Percentiles rank a stretch among this genome's conserved stretches.
Evolutionary conservation across 2,113 vertebrate genomes (phyloP).

Genomic region (Daphoenositta chrysoptera): DNA sequence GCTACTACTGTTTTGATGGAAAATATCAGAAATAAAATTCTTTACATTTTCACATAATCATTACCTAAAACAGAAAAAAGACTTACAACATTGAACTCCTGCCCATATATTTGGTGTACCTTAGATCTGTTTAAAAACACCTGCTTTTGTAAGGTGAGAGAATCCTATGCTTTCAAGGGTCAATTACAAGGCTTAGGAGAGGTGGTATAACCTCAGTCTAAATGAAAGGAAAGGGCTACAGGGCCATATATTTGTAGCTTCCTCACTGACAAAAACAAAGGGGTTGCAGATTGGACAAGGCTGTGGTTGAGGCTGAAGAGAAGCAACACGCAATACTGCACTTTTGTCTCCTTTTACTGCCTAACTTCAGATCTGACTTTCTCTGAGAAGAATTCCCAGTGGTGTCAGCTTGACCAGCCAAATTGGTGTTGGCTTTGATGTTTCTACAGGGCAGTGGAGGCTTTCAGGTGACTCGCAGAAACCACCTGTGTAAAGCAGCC

Average conservation of each 20-base stretch:
- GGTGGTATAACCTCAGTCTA: not conserved
- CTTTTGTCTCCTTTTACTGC: not conserved
- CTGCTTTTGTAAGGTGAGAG: not conserved
- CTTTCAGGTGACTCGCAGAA: not conserved
- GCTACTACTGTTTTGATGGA: not conserved
- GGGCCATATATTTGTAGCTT: not conserved
- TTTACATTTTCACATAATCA: not conserved
- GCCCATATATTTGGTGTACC: not conserved
- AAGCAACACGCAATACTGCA: not conserved
- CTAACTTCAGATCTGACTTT: not conserved
- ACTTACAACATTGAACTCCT: not conserved
- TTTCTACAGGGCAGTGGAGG: not conserved
- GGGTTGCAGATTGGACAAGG: fast-evolving
- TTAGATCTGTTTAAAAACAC: not conserved
- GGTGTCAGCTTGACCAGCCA: not conserved
- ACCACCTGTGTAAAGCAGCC: fast-evolving
- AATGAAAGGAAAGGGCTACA: not conserved
- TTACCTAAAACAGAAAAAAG: not conserved
- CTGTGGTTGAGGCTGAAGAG: not conserved
- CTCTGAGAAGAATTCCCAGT: not conserved
- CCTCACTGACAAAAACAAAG: not conserved
- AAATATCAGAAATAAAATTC: not conserved
- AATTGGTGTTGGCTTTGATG: not conserved
- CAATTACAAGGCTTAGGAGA: not conserved
- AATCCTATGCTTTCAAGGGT: not conserved